phyloP scores from a whole-genome alignment of 1,140 invertebrate genomes.

The Rhynchophorus ferrugineus region DNA sequence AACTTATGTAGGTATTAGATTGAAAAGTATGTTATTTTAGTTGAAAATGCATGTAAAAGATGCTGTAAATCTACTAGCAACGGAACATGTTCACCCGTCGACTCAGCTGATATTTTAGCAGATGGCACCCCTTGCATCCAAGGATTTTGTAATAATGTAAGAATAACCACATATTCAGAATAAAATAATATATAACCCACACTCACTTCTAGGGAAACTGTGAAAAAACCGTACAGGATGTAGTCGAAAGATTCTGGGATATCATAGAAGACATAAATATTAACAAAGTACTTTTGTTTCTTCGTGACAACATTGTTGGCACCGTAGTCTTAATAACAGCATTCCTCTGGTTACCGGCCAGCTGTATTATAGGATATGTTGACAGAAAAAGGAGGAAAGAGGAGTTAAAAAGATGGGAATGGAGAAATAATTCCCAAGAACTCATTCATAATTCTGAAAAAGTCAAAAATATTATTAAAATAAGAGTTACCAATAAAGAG shows the following conservation, averaged over 20 bases:
- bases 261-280: conserved; percentile 95
- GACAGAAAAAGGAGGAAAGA: conserved; percentile 49
- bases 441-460: conserved; percentile 55
- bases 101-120: conserved; percentile 77
- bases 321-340: conserved; percentile 82
- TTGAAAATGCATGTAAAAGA: conserved; percentile 76
- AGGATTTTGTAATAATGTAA: conserved; percentile 88
- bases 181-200: background rate
- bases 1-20: background rate
- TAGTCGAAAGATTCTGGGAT: conserved; percentile 92
- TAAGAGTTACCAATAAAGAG: conserved; percentile 36
- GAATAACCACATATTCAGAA: background rate
- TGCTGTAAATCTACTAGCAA: conserved; percentile 87
- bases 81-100: conserved; percentile 84
- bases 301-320: conserved; percentile 84
- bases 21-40: conserved; percentile 43
- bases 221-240: conserved; percentile 90
- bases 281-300: conserved; percentile 79
- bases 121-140: conserved; percentile 94
- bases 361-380: conserved; percentile 74
- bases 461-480: conserved; percentile 49
- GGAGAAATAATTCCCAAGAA: conserved; percentile 43
- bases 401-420: conserved; percentile 34
- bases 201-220: conserved; percentile 68
- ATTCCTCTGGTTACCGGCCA: conserved; percentile 86